Evolutionary conservation across 2,797 vertebrate genomes (phyloP), one percentile per base, ranked within the genome.

Genomic region (Sebastes ruberrimus): DNA sequence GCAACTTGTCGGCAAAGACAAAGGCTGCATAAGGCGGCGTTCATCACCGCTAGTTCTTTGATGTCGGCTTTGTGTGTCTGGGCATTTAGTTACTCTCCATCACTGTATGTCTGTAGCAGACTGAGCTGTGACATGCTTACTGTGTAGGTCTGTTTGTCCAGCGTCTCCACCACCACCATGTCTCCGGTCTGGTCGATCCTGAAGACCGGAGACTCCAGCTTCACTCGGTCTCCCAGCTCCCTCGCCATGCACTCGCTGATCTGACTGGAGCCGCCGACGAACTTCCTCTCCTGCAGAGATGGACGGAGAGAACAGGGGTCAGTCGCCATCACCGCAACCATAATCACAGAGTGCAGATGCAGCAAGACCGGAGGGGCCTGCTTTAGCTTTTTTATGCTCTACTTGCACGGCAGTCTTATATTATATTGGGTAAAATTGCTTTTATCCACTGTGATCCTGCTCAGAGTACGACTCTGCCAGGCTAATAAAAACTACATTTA

Each of bases 241-340:
- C 86, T 92, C 89, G 97, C 97, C 86, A 99, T 97, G 82, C 82
- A 90, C 88, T 99, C 97, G 22, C 97, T 97, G 94, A 99, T 97
- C 94, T 99, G 98, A 85, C 94, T 89, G 23, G 97, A 93, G 42
- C 98, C 98, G 1, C 98, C 98, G 2, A 95, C 78, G 94, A 99
- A 99, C 87, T 99, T 99, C 80, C 98, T 96, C 88, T 99, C 99
- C 98, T 99, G 94, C 38, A 82, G 16, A 23, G 16, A 14, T 4
- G 27, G 11, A 74, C 2, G 2, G 11, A 76, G 65, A 66, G 25
- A 60, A 18, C 10, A 57, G 52, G 6, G 16, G 52, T 76, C 68
- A 73, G 25, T n/a, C 7, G 2, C 22, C 32, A 16, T 1, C n/a
- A 27, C 53, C 53, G 14, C 20, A 27, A 56, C 46, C 16, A 32